Base-by-base conservation (phyloP, 2,113 vertebrate species). In the Pontoporia blainvillei region DNA sequence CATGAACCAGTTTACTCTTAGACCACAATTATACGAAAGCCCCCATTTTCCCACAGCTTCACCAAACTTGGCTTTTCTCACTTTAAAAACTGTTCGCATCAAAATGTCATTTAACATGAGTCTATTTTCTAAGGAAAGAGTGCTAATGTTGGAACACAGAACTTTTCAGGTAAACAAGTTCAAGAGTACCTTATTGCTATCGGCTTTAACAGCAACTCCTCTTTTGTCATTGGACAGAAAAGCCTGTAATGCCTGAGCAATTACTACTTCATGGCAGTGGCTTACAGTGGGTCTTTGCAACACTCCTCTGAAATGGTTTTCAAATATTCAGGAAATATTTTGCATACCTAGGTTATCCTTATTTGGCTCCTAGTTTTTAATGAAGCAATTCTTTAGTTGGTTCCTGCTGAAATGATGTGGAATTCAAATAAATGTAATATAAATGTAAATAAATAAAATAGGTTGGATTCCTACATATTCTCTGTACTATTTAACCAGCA, bases 251-350 rank as follows among this genome's bases (percentile, higher is more conserved):
- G 14, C 2, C 61, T 49, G 4, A 27, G 4, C 39, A 57, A 64
- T n/a, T 62, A 27, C n/a, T 34, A 54, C 34, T 91, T 89, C 36
- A 46, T 21, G 34, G 25, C 11, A 62, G 4, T 34, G 44, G n/a
- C 17, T 73, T 61, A 82, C 15, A 62, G 46, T 25, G 20, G 41
- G 31, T 49, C 21, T 95, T 27, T 13, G 41, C 7, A n/a, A 25
- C 4, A 46, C 7, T 78, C 79, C 25, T 73, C 64, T 67, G 27
- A 76, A 27, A 78, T 88, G 69, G 66, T 73, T 86, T 89, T 54
- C 86, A 90, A 79, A 73, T 64, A 62, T 52, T 61, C 49, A 96
- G n/a, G 29, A 81, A 81, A 20, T 86, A 90, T 90, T 92, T 86
- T 79, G 41, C 67, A 79, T 52, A 72, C 13, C 20, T 86, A 71